These are phyloP conservation scores for Calliphora vicina DNA, from an alignment of 1,140 invertebrate species.

Conservation along the genomic window DNA sequence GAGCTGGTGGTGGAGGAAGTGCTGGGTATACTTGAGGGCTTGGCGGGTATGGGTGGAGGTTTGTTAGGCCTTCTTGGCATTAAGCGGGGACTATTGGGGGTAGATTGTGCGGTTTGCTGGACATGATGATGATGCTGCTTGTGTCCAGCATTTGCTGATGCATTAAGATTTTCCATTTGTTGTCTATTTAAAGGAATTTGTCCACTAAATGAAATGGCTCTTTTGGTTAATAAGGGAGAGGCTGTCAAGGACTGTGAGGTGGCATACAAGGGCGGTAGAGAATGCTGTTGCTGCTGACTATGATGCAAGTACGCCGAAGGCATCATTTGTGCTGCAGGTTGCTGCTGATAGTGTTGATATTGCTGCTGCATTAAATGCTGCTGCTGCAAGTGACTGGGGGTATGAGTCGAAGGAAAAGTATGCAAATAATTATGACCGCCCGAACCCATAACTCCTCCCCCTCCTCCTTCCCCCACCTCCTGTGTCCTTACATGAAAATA, in stretches of 20 bases:
- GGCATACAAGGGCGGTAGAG: slow-evolving; percentile 48
- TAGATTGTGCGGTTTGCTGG: slow-evolving; percentile 64
- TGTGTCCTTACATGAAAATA: slow-evolving; percentile 52
- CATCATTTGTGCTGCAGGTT: slow-evolving; percentile 35
- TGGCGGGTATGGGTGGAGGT: slow-evolving; percentile 67
- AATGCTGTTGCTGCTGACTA: slow-evolving; percentile 41
- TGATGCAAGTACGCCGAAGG: slow-evolving; percentile 38
- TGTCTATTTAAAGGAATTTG: slow-evolving; percentile 51
- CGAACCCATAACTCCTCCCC: neutral
- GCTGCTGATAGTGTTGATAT: neutral
- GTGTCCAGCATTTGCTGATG: slow-evolving; percentile 28
- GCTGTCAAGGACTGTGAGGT: slow-evolving; percentile 53
- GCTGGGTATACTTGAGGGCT: slow-evolving; percentile 42
- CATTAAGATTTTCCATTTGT: slow-evolving; percentile 21
- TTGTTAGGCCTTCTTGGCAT: slow-evolving; percentile 69
- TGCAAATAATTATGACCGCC: slow-evolving; percentile 46
- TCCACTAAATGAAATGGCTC: slow-evolving; percentile 59
- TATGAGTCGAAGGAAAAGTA: slow-evolving; percentile 50
- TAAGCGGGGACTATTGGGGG: slow-evolving; percentile 74
- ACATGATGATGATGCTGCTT: slow-evolving; percentile 31
- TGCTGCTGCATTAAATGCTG: slow-evolving; percentile 41
- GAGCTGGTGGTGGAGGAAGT: neutral
- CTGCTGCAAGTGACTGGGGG: slow-evolving; percentile 46
- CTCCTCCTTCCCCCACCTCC: slow-evolving; percentile 41
- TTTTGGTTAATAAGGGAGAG: slow-evolving; percentile 56